Evolutionary conservation across 2,113 vertebrate species (phyloP).

Genomic region (Ophthalmolycus amberensis): DNA sequence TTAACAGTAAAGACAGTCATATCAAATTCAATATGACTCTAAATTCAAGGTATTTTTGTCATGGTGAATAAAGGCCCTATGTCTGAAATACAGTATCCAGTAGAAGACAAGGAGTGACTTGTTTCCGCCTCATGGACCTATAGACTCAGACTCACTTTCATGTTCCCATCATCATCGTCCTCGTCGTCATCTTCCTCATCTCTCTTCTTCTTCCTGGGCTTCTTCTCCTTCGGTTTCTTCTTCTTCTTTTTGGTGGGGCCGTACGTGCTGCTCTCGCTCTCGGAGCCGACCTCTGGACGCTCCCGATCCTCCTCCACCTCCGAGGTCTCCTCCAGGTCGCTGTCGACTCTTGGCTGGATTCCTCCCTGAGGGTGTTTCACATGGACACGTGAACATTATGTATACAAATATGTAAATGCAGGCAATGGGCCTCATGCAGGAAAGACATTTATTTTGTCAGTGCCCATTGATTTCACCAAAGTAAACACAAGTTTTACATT

Average conservation of each 20-base stretch:
- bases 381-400: background rate
- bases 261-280: slow-evolving; percentile 93
- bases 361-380: slow-evolving; percentile 41
- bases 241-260: slow-evolving; percentile 95
- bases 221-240: slow-evolving; percentile 95
- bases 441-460: too few relatives aligned
- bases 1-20: background rate
- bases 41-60: background rate
- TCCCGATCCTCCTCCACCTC: slow-evolving; percentile 87
- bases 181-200: slow-evolving; percentile 92
- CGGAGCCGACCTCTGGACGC: slow-evolving; percentile 85
- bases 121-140: background rate
- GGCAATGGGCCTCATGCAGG: background rate
- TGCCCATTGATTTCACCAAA: too few relatives aligned
- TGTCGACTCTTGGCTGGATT: slow-evolving; percentile 78
- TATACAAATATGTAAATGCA: background rate
- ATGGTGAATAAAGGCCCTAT: background rate
- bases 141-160: slow-evolving; percentile 84
- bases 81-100: background rate
- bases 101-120: background rate
- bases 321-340: slow-evolving; percentile 89
- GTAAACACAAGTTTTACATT: too few relatives aligned
- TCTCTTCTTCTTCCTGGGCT: slow-evolving; percentile 90
- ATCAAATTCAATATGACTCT: background rate
- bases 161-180: slow-evolving; percentile 85